Conservation (phyloP, 2,888 invertebrate genomes). For the Drosophila aldrichi region DNA sequence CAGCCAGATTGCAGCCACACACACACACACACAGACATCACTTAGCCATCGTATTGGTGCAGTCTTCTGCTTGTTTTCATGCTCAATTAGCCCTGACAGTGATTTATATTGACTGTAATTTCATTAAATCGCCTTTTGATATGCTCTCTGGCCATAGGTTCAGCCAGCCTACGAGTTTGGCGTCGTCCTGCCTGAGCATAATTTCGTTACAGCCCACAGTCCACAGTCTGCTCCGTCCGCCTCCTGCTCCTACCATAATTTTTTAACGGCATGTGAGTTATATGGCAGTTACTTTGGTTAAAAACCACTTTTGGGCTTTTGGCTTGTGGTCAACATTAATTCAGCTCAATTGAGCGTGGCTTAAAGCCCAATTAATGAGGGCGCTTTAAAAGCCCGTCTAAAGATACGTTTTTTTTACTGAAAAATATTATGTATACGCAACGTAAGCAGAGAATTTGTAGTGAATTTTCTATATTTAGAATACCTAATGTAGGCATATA, state of each 20-base stretch:
- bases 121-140: constrained; percentile 78
- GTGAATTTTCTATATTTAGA: background rate
- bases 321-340: constrained; percentile 50
- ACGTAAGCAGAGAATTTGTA: background rate
- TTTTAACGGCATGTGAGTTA: constrained; percentile 24
- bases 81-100: constrained; percentile 79
- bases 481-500: background rate
- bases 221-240: constrained; percentile 12
- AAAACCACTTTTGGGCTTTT: constrained; percentile 40
- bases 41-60: constrained; percentile 1
- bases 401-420: background rate
- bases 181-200: background rate
- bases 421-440: background rate
- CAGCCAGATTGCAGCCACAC: background rate
- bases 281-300: constrained; percentile 42
- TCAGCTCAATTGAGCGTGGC: constrained; percentile 35
- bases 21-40: no score
- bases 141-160: constrained; percentile 25
- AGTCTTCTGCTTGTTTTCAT: constrained; percentile 64
- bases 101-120: constrained; percentile 80
- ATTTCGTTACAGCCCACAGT: constrained; percentile 4
- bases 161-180: background rate
- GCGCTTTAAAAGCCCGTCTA: constrained; percentile 32
- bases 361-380: constrained; percentile 59
- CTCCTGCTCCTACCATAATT: background rate